Evolutionary conservation across 2,888 invertebrate genomes (phyloP).

Genomic region (Ariolimax columbianus): DNA sequence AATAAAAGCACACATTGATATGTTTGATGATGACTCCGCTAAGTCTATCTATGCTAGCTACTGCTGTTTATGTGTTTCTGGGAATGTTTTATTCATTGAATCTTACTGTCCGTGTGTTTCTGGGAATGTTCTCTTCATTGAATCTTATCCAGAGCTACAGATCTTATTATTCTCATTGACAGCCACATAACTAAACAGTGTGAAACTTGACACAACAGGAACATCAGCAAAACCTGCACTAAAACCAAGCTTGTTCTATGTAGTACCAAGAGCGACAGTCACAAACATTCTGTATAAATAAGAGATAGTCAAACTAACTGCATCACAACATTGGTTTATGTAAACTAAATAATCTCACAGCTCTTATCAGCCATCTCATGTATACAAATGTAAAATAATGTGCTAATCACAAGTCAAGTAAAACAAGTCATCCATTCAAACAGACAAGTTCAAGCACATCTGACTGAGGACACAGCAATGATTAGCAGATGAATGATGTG

Average conservation of each 20-base stretch:
- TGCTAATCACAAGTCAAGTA: background rate
- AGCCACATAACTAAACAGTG: background rate
- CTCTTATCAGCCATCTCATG: background rate
- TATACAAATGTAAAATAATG: background rate
- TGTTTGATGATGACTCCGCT: too few relatives aligned
- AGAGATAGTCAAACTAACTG: background rate
- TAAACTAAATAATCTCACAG: constrained; percentile 19
- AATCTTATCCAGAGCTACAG: background rate
- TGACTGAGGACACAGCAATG: background rate
- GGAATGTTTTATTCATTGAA: too few relatives aligned
- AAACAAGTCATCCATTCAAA: background rate
- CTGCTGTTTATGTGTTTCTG: background rate
- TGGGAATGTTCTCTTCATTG: background rate
- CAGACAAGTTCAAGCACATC: background rate
- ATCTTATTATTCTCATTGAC: background rate
- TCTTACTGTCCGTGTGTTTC: background rate
- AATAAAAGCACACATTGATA: too few relatives aligned
- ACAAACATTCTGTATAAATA: background rate
- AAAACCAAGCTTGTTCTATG: background rate
- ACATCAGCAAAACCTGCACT: background rate
- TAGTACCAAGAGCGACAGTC: background rate
- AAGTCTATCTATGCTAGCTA: too few relatives aligned
- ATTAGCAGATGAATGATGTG: background rate
- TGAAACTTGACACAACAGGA: background rate
- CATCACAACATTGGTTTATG: background rate